Evolutionary conservation across 1,140 invertebrate genomes (phyloP), one percentile per base, ranked within the genome.

Genomic region (Grapholita molesta): DNA sequence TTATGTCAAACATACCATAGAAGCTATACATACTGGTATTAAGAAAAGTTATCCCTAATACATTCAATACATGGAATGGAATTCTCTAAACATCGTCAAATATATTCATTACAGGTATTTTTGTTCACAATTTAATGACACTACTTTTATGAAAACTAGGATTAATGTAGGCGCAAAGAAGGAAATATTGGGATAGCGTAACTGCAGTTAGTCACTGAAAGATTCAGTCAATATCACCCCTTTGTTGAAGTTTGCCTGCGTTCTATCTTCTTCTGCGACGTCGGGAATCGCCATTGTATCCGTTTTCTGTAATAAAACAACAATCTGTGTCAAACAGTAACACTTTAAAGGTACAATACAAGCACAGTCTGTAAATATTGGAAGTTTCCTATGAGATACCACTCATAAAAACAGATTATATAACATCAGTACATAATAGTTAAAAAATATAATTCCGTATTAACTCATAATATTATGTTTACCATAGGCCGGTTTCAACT

Each of bases 281-380:
- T 64, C 87, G 85, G 42, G 88, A 90, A 66, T 91, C 89, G 23
- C 88, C 89, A 74, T 91, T 90, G 70, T 85, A 76, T 72, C 88
- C 89, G 64, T 91, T 91, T 76, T 91, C 89, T 91, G 86, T 72
- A 91, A 91, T 69, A 72, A 79, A 79, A 80, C 72, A 77, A 70
- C 76, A 48, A 68, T 68, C 66, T 61, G 53, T 67, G 64, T 32
- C 68, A 68, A 33, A 67, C 55, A 67, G 48, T 53, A 28, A 2
- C 38, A 12, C 24, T 15, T 15, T 7, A n/a, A n/a, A n/a, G 21
- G n/a, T 61, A n/a, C 30, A 12, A 61, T 28, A 61, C 55, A 61
- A 61, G 55, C 55, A 28, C 8, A 32, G 12, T 15, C 15, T 23
- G 30, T 12, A 28, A 28, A 21, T 48, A 48, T 48, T 61, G 30